Evolutionary conservation across 2,888 invertebrate species (phyloP), one percentile per base, ranked within the genome.

Genomic region (Cephus pygmeus): DNA sequence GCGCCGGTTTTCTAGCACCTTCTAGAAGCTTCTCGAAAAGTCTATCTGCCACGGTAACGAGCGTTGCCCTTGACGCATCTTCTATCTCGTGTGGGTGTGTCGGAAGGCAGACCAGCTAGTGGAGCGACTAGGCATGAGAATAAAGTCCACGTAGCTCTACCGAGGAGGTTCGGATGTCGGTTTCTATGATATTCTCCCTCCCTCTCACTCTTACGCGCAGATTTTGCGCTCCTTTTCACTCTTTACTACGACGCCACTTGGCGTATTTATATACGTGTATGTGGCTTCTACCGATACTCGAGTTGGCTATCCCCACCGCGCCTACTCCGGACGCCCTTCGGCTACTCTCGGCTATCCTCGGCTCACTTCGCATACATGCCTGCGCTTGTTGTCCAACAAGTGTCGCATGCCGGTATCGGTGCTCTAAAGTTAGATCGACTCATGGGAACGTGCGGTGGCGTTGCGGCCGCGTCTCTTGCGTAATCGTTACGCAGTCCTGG

Each of bases 351-450:
- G 71, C 30, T 6, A 31, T 34, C 79, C 81, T 79, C 69, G 76
- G 73, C 34, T 69, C 76, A 23, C 35, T 34, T 75, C 35, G 34
- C 80, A 76, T 81, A 80, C 80, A 80, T 78, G 80, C 80, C 79
- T 81, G 81, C 80, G 84, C 84, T 87, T 80, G 84, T 85, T 87
- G 83, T 84, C 85, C 87, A 87, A 86, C 87, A 87, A 86, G 86
- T 86, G 86, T 83, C 84, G 85, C 75, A 78, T 78, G 77, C 69
- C 71, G 77, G 23, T 35, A 34, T 73, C 74, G 74, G 75, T 80
- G 77, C 83, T 85, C 87, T 87, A 87, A 87, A 87, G 86, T 86
- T 87, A 87, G 87, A 84, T 78, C 80, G 73, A 79, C 81, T 84
- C 83, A 81, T 83, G 83, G 83, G 85, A 84, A 83, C 78, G 77